phyloP scores from a whole-genome alignment of 2,113 vertebrate genomes.

The Cygnus atratus region DNA sequence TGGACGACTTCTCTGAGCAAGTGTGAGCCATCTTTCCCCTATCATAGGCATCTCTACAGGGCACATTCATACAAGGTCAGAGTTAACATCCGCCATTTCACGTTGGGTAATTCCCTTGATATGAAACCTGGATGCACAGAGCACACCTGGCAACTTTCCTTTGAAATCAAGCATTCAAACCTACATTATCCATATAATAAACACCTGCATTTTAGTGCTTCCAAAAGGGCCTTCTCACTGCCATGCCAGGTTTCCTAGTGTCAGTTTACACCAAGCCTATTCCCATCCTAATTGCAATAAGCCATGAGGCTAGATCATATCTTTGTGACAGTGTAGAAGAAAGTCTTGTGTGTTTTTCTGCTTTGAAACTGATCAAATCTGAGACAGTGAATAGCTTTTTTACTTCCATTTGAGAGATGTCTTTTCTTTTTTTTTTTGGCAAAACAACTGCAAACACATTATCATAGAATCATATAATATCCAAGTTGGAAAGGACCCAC shows the following conservation, averaged over 20 bases:
- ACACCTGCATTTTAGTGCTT: neutral
- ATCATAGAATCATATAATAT: no score
- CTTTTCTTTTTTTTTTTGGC: neutral
- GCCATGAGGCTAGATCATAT: neutral
- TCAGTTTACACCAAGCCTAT: neutral
- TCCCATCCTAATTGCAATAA: neutral
- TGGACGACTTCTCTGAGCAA: neutral
- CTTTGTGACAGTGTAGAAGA: neutral
- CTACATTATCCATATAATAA: neutral
- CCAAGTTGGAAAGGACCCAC: no score
- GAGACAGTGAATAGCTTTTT: neutral
- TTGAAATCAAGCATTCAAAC: neutral
- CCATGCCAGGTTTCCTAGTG: neutral
- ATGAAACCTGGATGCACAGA: neutral
- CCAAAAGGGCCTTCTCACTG: neutral
- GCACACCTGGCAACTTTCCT: neutral
- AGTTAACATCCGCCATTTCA: neutral
- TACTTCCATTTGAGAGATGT: neutral
- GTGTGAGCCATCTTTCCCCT: neutral
- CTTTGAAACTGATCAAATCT: neutral
- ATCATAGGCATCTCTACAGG: neutral
- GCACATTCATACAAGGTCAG: no score
- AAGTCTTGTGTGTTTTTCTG: fast-evolving
- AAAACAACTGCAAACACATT: neutral
- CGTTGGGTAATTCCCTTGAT: neutral